Evolutionary conservation across 2,888 invertebrate genomes (phyloP), one percentile per base, ranked within the genome.

Genomic region (Synergus japonicus): DNA sequence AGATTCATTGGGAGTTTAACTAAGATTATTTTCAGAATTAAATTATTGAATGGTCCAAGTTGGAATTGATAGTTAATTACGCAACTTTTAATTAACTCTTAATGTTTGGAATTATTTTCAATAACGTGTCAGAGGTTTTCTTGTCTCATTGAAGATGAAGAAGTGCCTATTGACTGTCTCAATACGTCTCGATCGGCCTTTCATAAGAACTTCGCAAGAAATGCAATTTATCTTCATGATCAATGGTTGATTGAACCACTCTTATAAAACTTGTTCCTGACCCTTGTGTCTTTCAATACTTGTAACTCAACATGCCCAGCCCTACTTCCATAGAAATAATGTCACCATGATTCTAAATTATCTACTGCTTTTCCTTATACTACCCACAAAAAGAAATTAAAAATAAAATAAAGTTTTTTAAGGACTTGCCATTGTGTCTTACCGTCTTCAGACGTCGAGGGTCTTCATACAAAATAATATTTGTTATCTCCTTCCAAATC

Each of bases 171-270:
- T 73, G 73, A 73, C 54, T 54, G 18, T 10, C 54, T 41, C 54
- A 73, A 54, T 73, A 73, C 41, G 73, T 5, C 37, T 29, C 37
- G 54, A 54, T 54, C 54, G n/a, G 41, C 54, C 37, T 54, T 73
- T 73, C 73, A 73, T 73, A 54, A 13, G n/a, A 54, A 54, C 69
- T 49, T 49, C 15, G 46, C 29, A 73, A 73, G 49, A 73, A 73
- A 73, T 49, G 54, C 54, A 73, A 73, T 73, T 54, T 73, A 73
- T 73, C 73, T 73, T 73, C 73, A 73, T 73, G 73, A 73, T 73
- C 73, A 54, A 58, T 37, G 54, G 73, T n/a, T 73, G 73, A 73
- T 73, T 73, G 73, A 73, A 73, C 73, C 41, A 54, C 54, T 54
- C 54, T 49, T 54, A 73, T 73, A 73, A 73, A 73, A 54, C 54